phyloP scores from a whole-genome alignment of 2,888 invertebrate species.

The Clepsis dumicolana region DNA sequence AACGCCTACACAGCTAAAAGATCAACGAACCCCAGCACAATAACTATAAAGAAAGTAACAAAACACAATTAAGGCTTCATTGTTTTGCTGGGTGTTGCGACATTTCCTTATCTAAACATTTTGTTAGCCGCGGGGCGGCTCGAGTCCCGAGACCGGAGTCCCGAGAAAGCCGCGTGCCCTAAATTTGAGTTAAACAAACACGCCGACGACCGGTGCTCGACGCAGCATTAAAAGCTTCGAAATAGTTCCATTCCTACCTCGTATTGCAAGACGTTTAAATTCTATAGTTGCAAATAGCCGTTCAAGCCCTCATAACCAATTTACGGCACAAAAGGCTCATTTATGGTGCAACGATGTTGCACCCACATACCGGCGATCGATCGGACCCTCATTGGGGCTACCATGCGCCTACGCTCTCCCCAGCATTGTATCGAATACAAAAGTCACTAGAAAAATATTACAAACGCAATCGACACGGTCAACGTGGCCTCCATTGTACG shows the following conservation, averaged over 20 bases:
- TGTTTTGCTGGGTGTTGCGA: slow-evolving; percentile 76
- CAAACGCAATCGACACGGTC: slow-evolving; percentile 26
- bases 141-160: slow-evolving; percentile 34
- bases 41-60: slow-evolving; percentile 65
- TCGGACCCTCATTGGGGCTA: slow-evolving; percentile 77
- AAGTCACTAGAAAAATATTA: slow-evolving; percentile 42
- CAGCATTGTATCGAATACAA: slow-evolving; percentile 46
- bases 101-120: slow-evolving; percentile 75
- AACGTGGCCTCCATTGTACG: slow-evolving; percentile 45
- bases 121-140: slow-evolving; percentile 52
- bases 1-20: slow-evolving; percentile 61
- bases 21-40: slow-evolving; percentile 66
- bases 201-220: slow-evolving; percentile 45
- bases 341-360: slow-evolving; percentile 68
- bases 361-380: slow-evolving; percentile 78
- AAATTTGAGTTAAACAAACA: slow-evolving; percentile 64
- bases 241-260: slow-evolving; percentile 46
- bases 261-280: slow-evolving; percentile 58
- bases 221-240: slow-evolving; percentile 43
- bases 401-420: slow-evolving; percentile 68
- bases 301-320: slow-evolving; percentile 78
- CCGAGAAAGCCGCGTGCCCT: slow-evolving; percentile 62
- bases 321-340: slow-evolving; percentile 80
- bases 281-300: slow-evolving; percentile 76
- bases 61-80: slow-evolving; percentile 78